A percentile compares a stretch with the other conserved stretches of the same genome.
phyloP scores from a whole-genome alignment of 2,888 invertebrate genomes.

The Leptopilina drosophilae region DNA sequence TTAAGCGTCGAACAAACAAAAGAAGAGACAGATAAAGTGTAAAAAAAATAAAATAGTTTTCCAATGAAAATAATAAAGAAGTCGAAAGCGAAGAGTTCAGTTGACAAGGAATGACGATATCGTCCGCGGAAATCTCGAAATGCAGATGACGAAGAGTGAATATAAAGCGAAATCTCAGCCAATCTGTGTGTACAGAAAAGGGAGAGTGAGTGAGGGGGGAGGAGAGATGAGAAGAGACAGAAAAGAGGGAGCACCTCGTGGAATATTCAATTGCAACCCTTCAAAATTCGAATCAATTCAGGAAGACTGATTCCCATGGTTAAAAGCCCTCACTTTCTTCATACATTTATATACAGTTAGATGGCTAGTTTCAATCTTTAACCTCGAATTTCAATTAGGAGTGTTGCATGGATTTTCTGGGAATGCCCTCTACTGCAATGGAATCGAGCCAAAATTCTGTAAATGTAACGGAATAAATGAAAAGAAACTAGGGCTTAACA shows the following conservation, averaged over 20 bases:
- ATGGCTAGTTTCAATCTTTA: constrained; percentile 37
- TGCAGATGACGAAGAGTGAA: constrained; percentile 66
- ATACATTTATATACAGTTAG: not conserved
- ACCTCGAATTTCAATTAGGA: constrained; percentile 56
- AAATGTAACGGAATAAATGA: constrained; percentile 36
- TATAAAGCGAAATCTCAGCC: constrained; percentile 32
- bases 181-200: not conserved
- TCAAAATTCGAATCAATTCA: constrained; percentile 24
- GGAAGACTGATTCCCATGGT: not conserved
- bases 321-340: constrained; percentile 35
- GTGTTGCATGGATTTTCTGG: constrained; percentile 52
- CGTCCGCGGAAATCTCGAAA: constrained; percentile 69
- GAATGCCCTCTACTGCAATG: constrained; percentile 36
- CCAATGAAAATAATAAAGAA: not conserved
- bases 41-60: not conserved
- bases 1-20: not conserved
- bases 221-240: too few species aligned
- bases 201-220: too few species aligned
- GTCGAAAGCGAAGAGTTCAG: constrained; percentile 9
- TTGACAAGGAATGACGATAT: constrained; percentile 54
- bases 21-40: not conserved
- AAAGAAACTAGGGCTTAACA: constrained; percentile 35
- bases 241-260: constrained; percentile 19
- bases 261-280: constrained; percentile 34
- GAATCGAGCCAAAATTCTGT: constrained; percentile 48